Evolutionary conservation across 2,113 vertebrate genomes (phyloP).

Genomic region (Delphinapterus leucas): DNA sequence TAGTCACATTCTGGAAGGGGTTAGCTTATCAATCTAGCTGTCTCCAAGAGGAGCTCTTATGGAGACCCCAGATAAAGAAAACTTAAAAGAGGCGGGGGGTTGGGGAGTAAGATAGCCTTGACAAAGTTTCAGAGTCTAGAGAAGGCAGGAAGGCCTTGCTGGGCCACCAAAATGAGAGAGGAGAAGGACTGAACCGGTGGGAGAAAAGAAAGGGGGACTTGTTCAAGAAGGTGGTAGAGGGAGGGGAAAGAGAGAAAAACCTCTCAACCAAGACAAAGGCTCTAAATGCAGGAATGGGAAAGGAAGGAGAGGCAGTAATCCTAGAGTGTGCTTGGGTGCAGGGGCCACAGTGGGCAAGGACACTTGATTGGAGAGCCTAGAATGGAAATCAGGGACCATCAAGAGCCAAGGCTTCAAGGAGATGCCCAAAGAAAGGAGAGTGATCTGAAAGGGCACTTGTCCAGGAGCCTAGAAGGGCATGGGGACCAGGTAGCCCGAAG

Average conservation of each 20-base stretch:
- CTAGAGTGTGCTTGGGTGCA: background rate
- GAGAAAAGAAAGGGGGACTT: background rate
- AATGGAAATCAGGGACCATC: background rate
- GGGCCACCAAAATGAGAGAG: background rate
- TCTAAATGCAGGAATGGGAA: background rate
- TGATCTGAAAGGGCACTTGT: background rate
- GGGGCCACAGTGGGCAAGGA: background rate
- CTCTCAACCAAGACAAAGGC: background rate
- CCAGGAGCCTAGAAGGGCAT: background rate
- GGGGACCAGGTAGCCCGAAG: background rate
- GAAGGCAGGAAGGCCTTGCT: background rate
- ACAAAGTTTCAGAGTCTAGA: background rate
- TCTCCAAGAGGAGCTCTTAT: background rate
- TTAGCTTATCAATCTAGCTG: background rate
- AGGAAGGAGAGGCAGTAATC: background rate
- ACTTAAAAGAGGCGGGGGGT: accelerated
- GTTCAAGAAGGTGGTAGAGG: background rate
- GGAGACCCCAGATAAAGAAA: background rate
- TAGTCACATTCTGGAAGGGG: background rate
- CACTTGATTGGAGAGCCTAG: background rate
- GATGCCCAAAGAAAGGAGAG: background rate
- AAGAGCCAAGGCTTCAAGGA: background rate
- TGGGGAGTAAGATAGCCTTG: background rate
- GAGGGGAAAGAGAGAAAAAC: background rate
- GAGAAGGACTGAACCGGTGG: background rate